Base-by-base conservation (phyloP, 1,140 invertebrate species). In the Aplysia californica region DNA sequence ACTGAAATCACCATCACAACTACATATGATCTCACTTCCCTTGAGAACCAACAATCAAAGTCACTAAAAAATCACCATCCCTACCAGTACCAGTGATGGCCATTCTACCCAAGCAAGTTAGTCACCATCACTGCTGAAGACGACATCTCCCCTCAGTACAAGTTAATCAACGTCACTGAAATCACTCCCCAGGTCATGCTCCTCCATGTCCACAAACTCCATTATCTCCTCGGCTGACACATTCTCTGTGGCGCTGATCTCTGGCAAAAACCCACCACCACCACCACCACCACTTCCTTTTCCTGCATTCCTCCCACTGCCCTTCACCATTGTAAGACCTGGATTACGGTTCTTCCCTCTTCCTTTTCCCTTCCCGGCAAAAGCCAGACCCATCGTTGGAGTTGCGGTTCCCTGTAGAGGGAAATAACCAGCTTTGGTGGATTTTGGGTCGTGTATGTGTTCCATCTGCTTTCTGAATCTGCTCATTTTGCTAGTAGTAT, bases 161-260 rank as follows among this genome's bases (percentile, higher is more conserved):
- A 50, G 44, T n/a, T n/a, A 38, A 64, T 69, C 67, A 31, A 65
- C 58, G 21, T 79, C 78, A 76, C 74, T 76, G 55, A 79, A 79
- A 65, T 79, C 78, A 68, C 78, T 79, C 23, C 78, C 78, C 39
- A 79, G 65, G 31, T 79, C 78, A 66, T 76, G 73, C 6, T 36
- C 26, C 6, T 73, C 76, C 61, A 79, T 33, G 0, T 33, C 36
- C 1, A 18, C 44, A 56, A 65, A 75, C 21, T 66, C 59, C 23
- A 0, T 10, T 15, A 59, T 10, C 26, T 73, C 70, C 36, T 59
- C 41, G 1, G 2, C 26, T 10, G 36, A 15, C 4, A 26, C 23
- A 20, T 58, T 35, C 2, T 2, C 18, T 4, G 68, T 56, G 31
- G 26, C 1, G 2, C 1, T 44, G n/a, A n/a, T n/a, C n/a, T n/a